Evolutionary conservation across 1,140 invertebrate genomes (phyloP).

Genomic region (Formica selysi): DNA sequence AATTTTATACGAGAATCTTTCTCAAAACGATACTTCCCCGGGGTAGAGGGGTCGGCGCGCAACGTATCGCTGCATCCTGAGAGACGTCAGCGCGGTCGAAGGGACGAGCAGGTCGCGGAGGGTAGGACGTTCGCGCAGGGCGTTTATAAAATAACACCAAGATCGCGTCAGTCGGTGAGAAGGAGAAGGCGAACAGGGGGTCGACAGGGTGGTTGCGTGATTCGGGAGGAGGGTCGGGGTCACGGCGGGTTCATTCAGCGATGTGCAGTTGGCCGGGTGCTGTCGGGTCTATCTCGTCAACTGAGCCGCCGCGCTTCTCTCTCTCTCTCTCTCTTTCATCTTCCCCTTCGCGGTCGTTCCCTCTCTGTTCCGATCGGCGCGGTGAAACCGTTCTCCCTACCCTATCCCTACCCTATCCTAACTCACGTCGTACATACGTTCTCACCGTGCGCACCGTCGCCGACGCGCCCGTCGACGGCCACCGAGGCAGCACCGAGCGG

Average conservation of each 20-base stretch:
- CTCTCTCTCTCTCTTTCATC: conserved; percentile 21
- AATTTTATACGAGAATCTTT: neutral
- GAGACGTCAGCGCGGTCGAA: neutral
- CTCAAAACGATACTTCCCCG: neutral
- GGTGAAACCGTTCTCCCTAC: conserved; percentile 16
- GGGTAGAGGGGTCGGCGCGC: neutral
- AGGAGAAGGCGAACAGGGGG: neutral
- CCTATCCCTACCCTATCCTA: conserved; percentile 7
- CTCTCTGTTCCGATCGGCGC: neutral
- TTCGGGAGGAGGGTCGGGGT: conserved; percentile 68
- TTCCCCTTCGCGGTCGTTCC: conserved; percentile 23
- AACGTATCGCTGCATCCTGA: neutral
- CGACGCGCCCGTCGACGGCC: neutral
- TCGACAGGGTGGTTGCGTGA: conserved; percentile 17
- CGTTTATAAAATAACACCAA: conserved; percentile 49
- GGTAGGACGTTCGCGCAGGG: neutral
- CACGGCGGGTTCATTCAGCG: conserved; percentile 81
- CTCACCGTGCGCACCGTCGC: conserved; percentile 6
- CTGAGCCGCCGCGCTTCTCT: neutral
- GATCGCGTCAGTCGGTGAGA: neutral
- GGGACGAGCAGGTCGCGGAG: neutral
- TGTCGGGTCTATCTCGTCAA: conserved; percentile 35
- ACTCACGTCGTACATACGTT: neutral
- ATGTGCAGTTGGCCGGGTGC: conserved; percentile 68
- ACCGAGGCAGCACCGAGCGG: conserved; percentile 24